phyloP scores from a whole-genome alignment of 2,797 vertebrate genomes.

The Sebastes oblongus region DNA sequence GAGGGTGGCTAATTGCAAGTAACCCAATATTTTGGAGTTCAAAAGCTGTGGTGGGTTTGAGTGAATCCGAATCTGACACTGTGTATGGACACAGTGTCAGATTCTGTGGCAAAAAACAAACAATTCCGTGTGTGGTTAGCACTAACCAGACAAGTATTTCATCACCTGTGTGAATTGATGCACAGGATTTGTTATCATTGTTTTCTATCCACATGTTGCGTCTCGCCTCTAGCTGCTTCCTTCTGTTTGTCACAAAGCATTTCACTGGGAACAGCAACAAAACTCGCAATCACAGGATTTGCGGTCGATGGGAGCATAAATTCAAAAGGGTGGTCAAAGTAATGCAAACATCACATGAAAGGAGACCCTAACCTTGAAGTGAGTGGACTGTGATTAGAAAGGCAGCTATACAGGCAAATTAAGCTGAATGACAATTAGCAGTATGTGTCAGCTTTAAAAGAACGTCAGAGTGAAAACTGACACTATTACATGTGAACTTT shows the following conservation, averaged over 20 bases:
- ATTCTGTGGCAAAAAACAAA: slow-evolving; percentile 20
- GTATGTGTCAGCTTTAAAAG: background rate
- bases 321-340: slow-evolving; percentile 2
- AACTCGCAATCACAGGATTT: background rate
- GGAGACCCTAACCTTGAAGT: background rate
- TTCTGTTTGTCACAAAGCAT: slow-evolving; percentile 6
- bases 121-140: background rate
- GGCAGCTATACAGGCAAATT: background rate
- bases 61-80: slow-evolving; percentile 39
- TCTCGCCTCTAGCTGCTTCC: slow-evolving; percentile 1
- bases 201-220: background rate
- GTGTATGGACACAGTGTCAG: slow-evolving; percentile 8
- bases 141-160: slow-evolving; percentile 12
- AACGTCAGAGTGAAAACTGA: background rate
- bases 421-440: background rate
- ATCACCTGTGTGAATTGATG: slow-evolving; percentile 4
- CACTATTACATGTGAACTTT: background rate
- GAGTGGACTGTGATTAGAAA: background rate
- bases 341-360: slow-evolving; percentile 8
- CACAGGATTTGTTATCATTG: background rate
- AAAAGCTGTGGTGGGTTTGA: slow-evolving; percentile 78
- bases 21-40: slow-evolving; percentile 80
- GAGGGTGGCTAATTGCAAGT: slow-evolving; percentile 78
- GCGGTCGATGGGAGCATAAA: background rate
- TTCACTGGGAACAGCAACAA: background rate